These are phyloP conservation scores for Cyanistes caeruleus DNA, from an alignment of 2,113 vertebrate species.

Conservation along the genomic window DNA sequence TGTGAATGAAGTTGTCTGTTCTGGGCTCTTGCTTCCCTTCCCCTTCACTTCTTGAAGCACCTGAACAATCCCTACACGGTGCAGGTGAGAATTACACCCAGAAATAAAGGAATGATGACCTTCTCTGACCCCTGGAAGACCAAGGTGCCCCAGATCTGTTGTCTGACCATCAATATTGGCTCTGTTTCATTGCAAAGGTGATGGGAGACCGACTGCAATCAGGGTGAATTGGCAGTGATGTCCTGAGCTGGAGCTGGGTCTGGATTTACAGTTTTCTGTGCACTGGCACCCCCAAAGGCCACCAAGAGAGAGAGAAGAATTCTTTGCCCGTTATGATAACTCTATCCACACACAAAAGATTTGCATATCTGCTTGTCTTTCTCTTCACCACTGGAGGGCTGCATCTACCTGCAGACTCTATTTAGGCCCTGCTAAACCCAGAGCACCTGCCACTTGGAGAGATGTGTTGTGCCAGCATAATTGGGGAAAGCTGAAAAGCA, in stretches of 20 bases:
- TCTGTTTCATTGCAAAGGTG: not conserved
- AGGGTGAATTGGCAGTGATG: not conserved
- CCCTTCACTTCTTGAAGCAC: not conserved
- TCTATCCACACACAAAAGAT: not conserved
- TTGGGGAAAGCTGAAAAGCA: not conserved
- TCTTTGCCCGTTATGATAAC: rapidly evolving
- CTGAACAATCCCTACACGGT: not conserved
- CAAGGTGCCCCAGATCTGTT: not conserved
- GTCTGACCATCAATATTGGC: not conserved
- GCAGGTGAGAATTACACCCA: not conserved
- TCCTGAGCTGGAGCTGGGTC: rapidly evolving
- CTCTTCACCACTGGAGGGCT: conserved; percentile 51
- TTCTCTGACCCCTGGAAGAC: not conserved
- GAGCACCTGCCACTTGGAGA: not conserved
- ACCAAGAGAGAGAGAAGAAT: not conserved
- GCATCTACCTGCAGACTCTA: not conserved
- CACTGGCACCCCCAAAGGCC: not conserved
- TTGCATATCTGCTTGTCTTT: not conserved
- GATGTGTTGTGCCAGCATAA: not conserved
- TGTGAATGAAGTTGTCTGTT: not conserved
- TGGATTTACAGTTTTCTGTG: not conserved
- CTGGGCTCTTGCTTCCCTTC: not conserved
- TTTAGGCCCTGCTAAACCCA: not conserved
- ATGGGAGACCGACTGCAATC: rapidly evolving
- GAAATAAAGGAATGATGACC: rapidly evolving